A percentile compares a stretch with the other conserved stretches of the same genome.
These are phyloP conservation scores for Astropecten irregularis DNA, from an alignment of 53 echinoderm and acorn worm species.

Conservation along the genomic window DNA sequence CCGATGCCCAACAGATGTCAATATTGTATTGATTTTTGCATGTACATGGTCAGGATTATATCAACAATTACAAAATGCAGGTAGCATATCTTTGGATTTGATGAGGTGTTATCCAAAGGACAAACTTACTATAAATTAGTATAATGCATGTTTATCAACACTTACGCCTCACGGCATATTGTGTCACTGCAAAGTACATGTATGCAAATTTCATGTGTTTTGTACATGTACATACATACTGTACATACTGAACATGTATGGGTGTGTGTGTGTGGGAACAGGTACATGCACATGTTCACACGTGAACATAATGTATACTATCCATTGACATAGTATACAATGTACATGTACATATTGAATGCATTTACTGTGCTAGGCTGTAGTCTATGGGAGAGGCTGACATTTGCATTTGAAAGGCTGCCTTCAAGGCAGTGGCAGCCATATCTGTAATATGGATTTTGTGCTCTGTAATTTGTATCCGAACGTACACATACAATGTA, in stretches of 20 bases:
- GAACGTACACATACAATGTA: not conserved
- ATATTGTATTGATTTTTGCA: too few species aligned
- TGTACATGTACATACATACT: not conserved
- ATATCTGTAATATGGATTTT: not conserved
- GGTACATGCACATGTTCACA: not conserved
- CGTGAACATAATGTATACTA: not conserved
- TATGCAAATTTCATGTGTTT: too few species aligned
- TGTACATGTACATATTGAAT: not conserved
- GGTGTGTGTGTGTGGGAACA: not conserved
- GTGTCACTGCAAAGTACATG: too few species aligned
- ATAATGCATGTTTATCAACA: too few species aligned
- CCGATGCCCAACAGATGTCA: too few species aligned
- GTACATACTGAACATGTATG: not conserved
- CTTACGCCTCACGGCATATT: too few species aligned
- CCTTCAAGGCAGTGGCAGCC: slow-evolving; percentile 24
- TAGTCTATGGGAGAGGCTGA: slow-evolving; percentile 25
- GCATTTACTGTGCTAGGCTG: too few species aligned
- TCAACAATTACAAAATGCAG: too few species aligned
- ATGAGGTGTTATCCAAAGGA: too few species aligned
- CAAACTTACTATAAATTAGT: too few species aligned
- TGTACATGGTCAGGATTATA: too few species aligned
- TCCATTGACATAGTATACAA: not conserved
- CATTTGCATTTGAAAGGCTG: slow-evolving; percentile 51
- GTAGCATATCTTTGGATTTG: too few species aligned
- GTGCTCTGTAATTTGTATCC: not conserved